A percentile compares a stretch with the other conserved stretches of the same genome.
phyloP scores from a whole-genome alignment of 2,113 vertebrate species.

The Gymnarchus niloticus region DNA sequence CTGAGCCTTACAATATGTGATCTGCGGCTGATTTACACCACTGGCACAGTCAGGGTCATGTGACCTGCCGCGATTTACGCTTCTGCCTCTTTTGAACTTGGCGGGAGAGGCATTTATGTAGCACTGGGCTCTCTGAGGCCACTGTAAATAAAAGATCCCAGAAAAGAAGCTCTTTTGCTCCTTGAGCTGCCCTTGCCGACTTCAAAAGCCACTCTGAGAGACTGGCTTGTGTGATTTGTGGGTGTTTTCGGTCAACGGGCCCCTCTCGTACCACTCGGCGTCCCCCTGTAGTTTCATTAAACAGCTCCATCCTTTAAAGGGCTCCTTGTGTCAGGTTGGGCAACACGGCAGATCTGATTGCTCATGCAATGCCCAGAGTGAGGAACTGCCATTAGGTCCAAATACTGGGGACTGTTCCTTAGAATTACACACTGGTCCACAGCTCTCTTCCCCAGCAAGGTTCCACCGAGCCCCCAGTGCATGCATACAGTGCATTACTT shows the following conservation, averaged over 20 bases:
- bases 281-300: slow-evolving; percentile 14
- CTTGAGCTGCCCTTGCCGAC: background rate
- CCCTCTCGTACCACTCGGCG: background rate
- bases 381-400: background rate
- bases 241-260: slow-evolving; percentile 29
- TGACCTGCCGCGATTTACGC: slow-evolving; percentile 34
- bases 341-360: background rate
- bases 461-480: too few relatives aligned
- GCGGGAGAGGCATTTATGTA: slow-evolving; percentile 31
- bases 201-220: slow-evolving; percentile 28
- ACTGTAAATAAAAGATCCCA: background rate
- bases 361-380: background rate
- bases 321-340: slow-evolving; percentile 6
- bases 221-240: background rate
- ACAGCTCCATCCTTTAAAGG: slow-evolving; percentile 17
- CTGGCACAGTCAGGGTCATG: slow-evolving; percentile 35
- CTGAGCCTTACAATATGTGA: slow-evolving; percentile 5
- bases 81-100: slow-evolving; percentile 33
- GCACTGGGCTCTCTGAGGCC: slow-evolving; percentile 19
- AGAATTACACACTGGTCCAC: background rate
- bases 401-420: background rate
- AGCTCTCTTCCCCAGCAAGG: background rate
- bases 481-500: too few relatives aligned
- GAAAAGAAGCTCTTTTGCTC: slow-evolving; percentile 21
- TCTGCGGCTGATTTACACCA: slow-evolving; percentile 18